phyloP scores from a whole-genome alignment of 2,888 invertebrate species.

The Operophtera brumata region DNA sequence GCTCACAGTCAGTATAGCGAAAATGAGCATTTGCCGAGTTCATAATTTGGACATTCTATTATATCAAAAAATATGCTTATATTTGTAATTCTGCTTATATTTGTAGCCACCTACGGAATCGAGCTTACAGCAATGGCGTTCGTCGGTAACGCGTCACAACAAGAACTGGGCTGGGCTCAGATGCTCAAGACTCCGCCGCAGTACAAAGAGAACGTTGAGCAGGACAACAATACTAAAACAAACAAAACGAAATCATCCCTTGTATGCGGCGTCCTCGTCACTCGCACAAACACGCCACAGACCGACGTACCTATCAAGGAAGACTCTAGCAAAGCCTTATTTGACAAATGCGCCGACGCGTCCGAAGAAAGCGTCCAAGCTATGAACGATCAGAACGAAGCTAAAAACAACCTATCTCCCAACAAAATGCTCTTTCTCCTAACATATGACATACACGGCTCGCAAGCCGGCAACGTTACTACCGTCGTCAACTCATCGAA shows the following conservation, averaged over 20 bases:
- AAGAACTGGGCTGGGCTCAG: constrained; percentile 39
- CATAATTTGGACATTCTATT: too few species aligned
- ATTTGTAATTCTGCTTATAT: too few species aligned
- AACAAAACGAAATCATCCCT: constrained; percentile 67
- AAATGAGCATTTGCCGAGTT: too few species aligned
- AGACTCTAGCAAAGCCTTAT: constrained; percentile 68
- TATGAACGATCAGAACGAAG: constrained; percentile 89
- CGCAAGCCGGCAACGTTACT: constrained; percentile 69
- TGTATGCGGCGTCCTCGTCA: constrained; percentile 66
- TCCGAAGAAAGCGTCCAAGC: constrained; percentile 82
- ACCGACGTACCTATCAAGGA: constrained; percentile 55
- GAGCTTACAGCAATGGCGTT: constrained; percentile 74
- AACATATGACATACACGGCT: constrained; percentile 86
- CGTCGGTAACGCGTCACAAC: constrained; percentile 66
- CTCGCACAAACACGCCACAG: constrained; percentile 47
- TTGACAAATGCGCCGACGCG: constrained; percentile 64
- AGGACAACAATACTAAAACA: constrained; percentile 53
- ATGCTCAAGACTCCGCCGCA: constrained; percentile 38
- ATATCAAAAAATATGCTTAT: too few species aligned
- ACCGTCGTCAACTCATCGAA: constrained; percentile 70
- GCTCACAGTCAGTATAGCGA: too few species aligned
- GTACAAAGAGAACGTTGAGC: constrained; percentile 58
- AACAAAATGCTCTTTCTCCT: constrained; percentile 81
- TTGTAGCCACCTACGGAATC: constrained; percentile 63
- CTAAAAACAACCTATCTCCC: constrained; percentile 72